Evolutionary conservation across 2,888 invertebrate species (phyloP), one percentile per base, ranked within the genome.

Genomic region (Drosophila kambysellisi): DNA sequence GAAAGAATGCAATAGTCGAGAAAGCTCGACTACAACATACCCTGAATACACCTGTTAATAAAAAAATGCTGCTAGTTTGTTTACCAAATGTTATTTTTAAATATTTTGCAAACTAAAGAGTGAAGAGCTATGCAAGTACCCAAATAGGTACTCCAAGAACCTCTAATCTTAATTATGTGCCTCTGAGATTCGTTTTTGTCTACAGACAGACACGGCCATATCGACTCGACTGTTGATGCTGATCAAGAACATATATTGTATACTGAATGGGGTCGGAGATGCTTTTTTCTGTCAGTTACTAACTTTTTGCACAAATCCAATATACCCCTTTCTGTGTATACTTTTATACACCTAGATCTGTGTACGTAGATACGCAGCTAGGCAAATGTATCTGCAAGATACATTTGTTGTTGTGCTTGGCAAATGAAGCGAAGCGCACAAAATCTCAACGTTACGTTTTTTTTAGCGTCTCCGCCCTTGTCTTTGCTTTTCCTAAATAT

Each of bases 361-460:
- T 2, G 35, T 11, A 11, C 9, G 32, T 48, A 56, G 39, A 56
- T 58, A 54, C 52, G 70, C 50, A 75, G 50, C 62, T 61, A 59
- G 62, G 68, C 58, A 63, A 81, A 77, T 74, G 78, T 81, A 84
- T 83, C 78, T 82, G 70, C 56, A 65, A 74, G 79, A 81, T 80
- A 74, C 68, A 56, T 60, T 65, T 71, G 68, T 68, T 68, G 67
- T 70, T 78, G 73, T 68, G 75, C 70, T 52, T 81, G 82, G 82
- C 87, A 88, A 92, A 91, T 91, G 92, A 91, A 86, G 91, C 92
- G 91, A 82, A 89, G 88, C 92, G 85, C 63, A 65, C 70, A 74
- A 72, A 70, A 70, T 74, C 75, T 20, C 0, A 46, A 4, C 12
- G 7, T 1, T 74, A 25, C 39, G 25, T 68, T 70, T 74, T 76